Conservation (phyloP, 2,888 invertebrate genomes). For the Frankliniella intonsa region DNA sequence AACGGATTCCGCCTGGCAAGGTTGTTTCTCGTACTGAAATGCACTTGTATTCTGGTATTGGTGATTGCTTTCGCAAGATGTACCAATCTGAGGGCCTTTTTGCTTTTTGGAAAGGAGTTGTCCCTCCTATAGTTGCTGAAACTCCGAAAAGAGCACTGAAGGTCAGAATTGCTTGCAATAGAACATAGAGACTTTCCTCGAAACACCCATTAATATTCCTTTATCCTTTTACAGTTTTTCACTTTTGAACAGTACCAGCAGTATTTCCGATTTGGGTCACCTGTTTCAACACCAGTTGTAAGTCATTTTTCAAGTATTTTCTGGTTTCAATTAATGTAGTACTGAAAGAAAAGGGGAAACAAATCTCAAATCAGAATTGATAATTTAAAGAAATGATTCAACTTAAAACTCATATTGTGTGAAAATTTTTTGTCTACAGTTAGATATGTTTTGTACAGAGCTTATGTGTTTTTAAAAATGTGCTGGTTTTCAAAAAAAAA, state of each 20-base stretch:
- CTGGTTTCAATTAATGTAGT: no score
- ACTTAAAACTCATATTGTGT: no score
- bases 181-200: conserved; percentile 24
- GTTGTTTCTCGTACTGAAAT: conserved; percentile 34
- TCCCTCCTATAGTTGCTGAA: conserved; percentile 89
- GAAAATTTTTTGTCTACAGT: no score
- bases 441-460: no score
- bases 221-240: conserved; percentile 60
- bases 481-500: neutral
- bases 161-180: conserved; percentile 45
- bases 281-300: conserved; percentile 71
- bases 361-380: no score
- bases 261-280: conserved; percentile 73
- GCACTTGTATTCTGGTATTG: conserved; percentile 64
- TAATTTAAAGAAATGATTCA: no score
- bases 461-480: no score
- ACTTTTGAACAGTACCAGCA: conserved; percentile 91
- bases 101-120: conserved; percentile 89
- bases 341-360: no score
- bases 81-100: conserved; percentile 74
- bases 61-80: conserved; percentile 87
- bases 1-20: conserved; percentile 51
- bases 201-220: conserved; percentile 31
- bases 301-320: no score
- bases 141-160: conserved; percentile 93